These are phyloP conservation scores for Macroramphosus scolopax DNA, from an alignment of 2,797 vertebrate species.

Conservation along the genomic window DNA sequence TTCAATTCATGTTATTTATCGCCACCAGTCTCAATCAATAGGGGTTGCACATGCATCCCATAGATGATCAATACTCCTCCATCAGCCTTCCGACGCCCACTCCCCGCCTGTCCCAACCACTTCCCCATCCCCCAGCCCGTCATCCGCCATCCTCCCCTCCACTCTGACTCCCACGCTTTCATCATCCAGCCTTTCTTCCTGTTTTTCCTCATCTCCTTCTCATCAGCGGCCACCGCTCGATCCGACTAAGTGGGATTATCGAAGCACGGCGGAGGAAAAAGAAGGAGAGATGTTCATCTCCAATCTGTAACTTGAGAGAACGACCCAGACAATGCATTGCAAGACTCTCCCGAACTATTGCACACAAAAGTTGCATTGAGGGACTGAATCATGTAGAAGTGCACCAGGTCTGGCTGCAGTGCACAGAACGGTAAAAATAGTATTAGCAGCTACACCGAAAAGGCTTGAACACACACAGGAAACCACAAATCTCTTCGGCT, in stretches of 20 bases:
- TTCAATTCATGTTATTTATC: constrained; percentile 29
- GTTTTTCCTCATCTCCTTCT: constrained; percentile 45
- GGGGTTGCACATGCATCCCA: constrained; percentile 19
- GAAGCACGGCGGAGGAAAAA: not conserved
- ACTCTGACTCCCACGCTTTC: constrained; percentile 54
- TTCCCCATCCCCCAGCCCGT: constrained; percentile 33
- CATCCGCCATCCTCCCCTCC: constrained; percentile 26
- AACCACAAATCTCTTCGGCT: no score
- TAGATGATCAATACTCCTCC: constrained; percentile 53
- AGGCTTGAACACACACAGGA: no score
- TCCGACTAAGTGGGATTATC: constrained; percentile 26
- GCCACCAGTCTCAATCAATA: constrained; percentile 42
- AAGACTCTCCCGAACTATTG: no score
- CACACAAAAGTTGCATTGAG: no score
- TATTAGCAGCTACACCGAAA: no score
- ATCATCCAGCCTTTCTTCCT: constrained; percentile 52
- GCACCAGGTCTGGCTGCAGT: no score
- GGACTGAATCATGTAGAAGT: no score
- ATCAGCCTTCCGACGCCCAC: constrained; percentile 25
- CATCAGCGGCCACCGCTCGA: constrained; percentile 31
- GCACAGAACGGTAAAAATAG: no score
- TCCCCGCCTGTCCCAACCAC: constrained; percentile 24
- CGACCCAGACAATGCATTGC: no score
- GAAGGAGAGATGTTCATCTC: not conserved
- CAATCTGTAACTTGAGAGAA: no score